Percentiles rank a stretch among this genome's conserved stretches.
These are phyloP conservation scores for Hucho hucho DNA, from an alignment of 2,113 vertebrate species.

Conservation along the genomic window DNA sequence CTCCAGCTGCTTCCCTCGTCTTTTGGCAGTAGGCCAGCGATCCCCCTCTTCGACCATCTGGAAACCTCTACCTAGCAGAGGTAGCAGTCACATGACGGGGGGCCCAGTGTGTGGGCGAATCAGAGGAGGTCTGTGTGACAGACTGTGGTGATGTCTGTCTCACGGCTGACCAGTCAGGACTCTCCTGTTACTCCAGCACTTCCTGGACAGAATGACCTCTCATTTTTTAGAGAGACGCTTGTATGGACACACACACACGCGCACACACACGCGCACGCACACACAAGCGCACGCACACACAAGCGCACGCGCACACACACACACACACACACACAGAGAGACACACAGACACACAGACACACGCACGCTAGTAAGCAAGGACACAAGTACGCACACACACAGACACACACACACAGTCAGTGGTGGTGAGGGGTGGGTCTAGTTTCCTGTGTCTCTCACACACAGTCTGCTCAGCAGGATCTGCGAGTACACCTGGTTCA, in stretches of 20 bases:
- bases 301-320: no score
- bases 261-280: background rate
- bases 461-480: constrained; percentile 94
- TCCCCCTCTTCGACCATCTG: background rate
- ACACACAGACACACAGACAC: constrained; percentile 17
- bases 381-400: constrained; percentile 8
- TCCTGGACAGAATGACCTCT: constrained; percentile 4
- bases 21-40: background rate
- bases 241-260: constrained; percentile 1
- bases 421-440: constrained; percentile 24
- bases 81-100: background rate
- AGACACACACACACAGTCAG: background rate
- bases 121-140: background rate
- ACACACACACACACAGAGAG: no score
- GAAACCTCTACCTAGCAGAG: background rate
- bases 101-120: background rate
- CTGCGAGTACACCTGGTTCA: constrained; percentile 94
- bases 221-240: background rate
- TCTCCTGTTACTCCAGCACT: background rate
- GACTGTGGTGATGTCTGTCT: background rate
- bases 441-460: constrained; percentile 46
- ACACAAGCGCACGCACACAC: no score
- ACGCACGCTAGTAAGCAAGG: constrained; percentile 12
- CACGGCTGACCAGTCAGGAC: background rate
- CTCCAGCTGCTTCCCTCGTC: background rate